phyloP scores from a whole-genome alignment of 2,888 invertebrate species.

The Hypena proboscidalis region DNA sequence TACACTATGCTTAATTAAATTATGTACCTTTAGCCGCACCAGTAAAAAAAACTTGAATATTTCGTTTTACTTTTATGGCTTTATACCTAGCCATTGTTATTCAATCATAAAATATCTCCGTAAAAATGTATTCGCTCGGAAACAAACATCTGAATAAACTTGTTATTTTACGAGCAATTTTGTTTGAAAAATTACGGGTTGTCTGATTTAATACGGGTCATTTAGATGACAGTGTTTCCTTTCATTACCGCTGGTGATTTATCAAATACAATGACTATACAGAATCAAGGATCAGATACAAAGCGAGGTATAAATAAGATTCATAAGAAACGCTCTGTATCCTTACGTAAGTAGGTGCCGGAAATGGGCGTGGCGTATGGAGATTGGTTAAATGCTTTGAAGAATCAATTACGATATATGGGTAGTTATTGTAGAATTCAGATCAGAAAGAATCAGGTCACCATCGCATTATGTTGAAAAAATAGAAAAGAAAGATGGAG shows the following conservation, averaged over 20 bases:
- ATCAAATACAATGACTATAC: background rate
- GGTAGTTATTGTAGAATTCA: too few relatives aligned
- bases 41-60: too few relatives aligned
- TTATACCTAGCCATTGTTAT: too few relatives aligned
- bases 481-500: too few relatives aligned
- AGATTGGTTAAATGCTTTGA: slow-evolving; percentile 1
- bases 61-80: too few relatives aligned
- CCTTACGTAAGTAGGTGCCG: slow-evolving; percentile 4
- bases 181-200: background rate
- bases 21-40: too few relatives aligned
- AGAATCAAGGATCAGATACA: slow-evolving; percentile 4
- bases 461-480: too few relatives aligned
- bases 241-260: slow-evolving; percentile 6
- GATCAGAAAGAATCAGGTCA: too few relatives aligned
- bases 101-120: too few relatives aligned
- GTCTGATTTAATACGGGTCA: background rate
- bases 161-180: background rate
- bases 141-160: background rate
- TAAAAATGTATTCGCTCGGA: too few relatives aligned
- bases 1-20: too few relatives aligned
- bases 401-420: background rate
- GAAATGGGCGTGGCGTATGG: background rate
- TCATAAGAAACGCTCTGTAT: slow-evolving; percentile 1
- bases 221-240: background rate
- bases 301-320: slow-evolving; percentile 1